Evolutionary conservation across 1,140 invertebrate genomes (phyloP).

Genomic region (Calephelis nemesis): DNA sequence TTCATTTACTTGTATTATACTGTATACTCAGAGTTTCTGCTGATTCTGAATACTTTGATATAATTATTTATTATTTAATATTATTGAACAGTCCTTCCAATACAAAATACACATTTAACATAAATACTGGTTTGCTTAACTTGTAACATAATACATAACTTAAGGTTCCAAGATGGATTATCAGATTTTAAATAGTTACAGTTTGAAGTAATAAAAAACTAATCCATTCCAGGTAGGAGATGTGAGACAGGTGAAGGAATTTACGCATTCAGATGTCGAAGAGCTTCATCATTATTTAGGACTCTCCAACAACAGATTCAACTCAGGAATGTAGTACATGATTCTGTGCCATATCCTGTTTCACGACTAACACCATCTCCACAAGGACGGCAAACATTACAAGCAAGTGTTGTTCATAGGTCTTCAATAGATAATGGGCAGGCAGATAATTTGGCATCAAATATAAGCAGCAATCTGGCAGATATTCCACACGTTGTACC

Average conservation of each 20-base stretch:
- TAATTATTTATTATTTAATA: no score
- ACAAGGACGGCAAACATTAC: conserved; percentile 64
- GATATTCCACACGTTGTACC: conserved; percentile 34
- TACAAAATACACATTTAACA: no score
- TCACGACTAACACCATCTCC: conserved; percentile 61
- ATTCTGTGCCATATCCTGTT: conserved; percentile 80
- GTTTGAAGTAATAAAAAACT: no score
- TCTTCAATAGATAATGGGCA: conserved; percentile 69
- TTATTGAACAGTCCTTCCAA: no score
- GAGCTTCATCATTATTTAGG: conserved; percentile 95
- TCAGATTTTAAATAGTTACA: no score
- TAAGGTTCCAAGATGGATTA: no score
- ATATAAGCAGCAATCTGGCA: conserved; percentile 43
- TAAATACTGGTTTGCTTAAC: no score
- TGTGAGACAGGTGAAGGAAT: conserved; percentile 95
- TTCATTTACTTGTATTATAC: no score
- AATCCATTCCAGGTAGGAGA: conserved; percentile 82
- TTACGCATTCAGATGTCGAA: conserved; percentile 95
- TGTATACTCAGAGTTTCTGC: no score
- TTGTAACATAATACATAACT: no score
- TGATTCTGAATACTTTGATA: no score
- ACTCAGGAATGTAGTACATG: conserved; percentile 78
- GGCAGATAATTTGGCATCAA: conserved; percentile 37
- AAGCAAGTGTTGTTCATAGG: conserved; percentile 64
- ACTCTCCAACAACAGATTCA: conserved; percentile 93